Percentiles rank a stretch among this genome's conserved stretches.
Evolutionary conservation across 2,797 vertebrate species (phyloP).

Genomic region (Sebastes variabilis): DNA sequence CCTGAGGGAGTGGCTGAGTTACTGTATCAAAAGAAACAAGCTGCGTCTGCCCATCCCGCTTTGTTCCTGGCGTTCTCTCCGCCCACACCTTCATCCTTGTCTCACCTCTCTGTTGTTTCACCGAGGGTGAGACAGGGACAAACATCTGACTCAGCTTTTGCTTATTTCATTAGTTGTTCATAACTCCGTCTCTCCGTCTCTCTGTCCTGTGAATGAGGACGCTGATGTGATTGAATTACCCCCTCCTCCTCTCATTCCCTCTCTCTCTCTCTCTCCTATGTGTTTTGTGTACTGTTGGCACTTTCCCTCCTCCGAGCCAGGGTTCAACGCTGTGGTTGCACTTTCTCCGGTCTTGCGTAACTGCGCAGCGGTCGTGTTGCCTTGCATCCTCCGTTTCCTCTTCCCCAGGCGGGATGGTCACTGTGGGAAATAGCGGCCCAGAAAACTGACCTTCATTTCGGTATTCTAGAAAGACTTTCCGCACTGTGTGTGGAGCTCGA

Average conservation of each 20-base stretch:
- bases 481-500: neutral
- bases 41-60: neutral
- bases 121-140: conserved; percentile 29
- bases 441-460: conserved; percentile 74
- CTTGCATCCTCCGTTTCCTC: conserved; percentile 55
- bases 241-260: neutral
- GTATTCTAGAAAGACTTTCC: conserved; percentile 55
- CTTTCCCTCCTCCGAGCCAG: conserved; percentile 61
- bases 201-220: conserved; percentile 70
- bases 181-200: conserved; percentile 51
- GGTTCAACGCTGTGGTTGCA: conserved; percentile 71
- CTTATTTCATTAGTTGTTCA: conserved; percentile 76
- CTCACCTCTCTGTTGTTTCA: conserved; percentile 39
- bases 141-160: conserved; percentile 74
- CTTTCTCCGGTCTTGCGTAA: conserved; percentile 74
- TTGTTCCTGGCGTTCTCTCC: neutral
- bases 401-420: conserved; percentile 66
- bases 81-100: conserved; percentile 9
- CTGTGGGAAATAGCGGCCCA: conserved; percentile 71
- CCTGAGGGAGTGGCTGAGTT: conserved; percentile 13
- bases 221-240: conserved; percentile 75
- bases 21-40: neutral
- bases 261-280: conserved; percentile 2
- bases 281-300: conserved; percentile 63
- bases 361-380: conserved; percentile 52